Evolutionary conservation across 1,140 invertebrate species (phyloP).

Genomic region (Drosophila aff.): DNA sequence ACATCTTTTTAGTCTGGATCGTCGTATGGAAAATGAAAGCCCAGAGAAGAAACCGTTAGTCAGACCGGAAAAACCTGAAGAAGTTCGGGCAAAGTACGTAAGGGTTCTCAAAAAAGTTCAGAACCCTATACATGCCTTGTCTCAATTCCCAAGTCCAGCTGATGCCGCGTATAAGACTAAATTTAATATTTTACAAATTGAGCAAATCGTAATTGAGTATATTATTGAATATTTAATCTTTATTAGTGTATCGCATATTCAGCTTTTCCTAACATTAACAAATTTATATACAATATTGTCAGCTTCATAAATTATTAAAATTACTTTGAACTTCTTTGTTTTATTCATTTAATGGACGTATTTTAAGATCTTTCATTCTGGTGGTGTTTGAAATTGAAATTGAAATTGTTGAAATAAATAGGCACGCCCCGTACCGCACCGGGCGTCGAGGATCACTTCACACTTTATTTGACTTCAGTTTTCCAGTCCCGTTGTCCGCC

Average conservation of each 20-base stretch:
- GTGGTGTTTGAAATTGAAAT: too few species aligned
- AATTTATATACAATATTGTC: neutral
- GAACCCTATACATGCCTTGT: slow-evolving; percentile 96
- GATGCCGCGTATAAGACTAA: slow-evolving; percentile 87
- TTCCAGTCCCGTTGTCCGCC: too few species aligned
- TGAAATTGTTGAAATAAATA: too few species aligned
- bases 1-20: slow-evolving; percentile 91
- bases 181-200: neutral
- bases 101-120: slow-evolving; percentile 97
- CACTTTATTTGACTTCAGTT: too few species aligned
- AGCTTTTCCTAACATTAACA: neutral
- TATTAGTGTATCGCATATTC: neutral
- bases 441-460: too few species aligned
- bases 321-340: neutral
- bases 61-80: slow-evolving; percentile 96
- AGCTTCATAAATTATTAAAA: slow-evolving; percentile 5
- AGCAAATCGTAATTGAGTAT: slow-evolving; percentile 4
- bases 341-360: neutral
- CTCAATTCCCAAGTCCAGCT: slow-evolving; percentile 96
- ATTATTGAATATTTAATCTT: neutral
- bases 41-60: slow-evolving; percentile 99
- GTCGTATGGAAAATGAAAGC: slow-evolving; percentile 99
- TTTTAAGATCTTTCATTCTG: neutral
- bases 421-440: too few species aligned
- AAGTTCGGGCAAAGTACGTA: slow-evolving; percentile 96